Conservation (phyloP, 2,888 invertebrate genomes). For the Apamea monoglypha region DNA sequence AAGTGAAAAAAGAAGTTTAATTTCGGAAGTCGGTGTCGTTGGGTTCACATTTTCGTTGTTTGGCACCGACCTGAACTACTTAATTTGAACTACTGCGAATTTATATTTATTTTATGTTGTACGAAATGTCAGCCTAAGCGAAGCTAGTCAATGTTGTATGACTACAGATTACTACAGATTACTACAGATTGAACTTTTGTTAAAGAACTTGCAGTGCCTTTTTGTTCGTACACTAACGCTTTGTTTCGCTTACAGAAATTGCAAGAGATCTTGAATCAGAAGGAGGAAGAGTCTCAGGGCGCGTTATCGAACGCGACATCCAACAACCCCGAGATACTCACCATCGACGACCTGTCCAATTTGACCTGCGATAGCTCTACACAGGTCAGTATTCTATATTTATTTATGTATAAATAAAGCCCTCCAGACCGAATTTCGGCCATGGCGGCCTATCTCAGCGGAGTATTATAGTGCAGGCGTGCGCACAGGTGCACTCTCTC, state of each 20-base stretch:
- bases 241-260: conserved; percentile 88
- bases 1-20: too few relatives aligned
- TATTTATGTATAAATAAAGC: neutral
- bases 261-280: conserved; percentile 92
- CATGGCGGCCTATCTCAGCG: neutral
- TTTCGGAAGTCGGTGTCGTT: too few relatives aligned
- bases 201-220: neutral
- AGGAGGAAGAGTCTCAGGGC: conserved; percentile 90
- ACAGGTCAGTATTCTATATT: conserved; percentile 69
- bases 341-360: conserved; percentile 83
- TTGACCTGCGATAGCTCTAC: conserved; percentile 79
- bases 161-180: too few relatives aligned
- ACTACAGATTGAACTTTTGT: neutral
- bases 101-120: neutral
- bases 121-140: neutral
- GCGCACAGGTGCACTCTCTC: neutral
- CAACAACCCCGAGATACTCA: conserved; percentile 79
- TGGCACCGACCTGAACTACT: too few relatives aligned
- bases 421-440: neutral
- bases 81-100: neutral
- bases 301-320: conserved; percentile 78
- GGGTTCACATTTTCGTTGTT: too few relatives aligned
- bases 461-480: neutral
- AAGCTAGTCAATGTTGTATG: too few relatives aligned
- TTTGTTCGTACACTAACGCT: neutral